phyloP scores from a whole-genome alignment of 2,113 vertebrate species.

The Mustela nigripes region DNA sequence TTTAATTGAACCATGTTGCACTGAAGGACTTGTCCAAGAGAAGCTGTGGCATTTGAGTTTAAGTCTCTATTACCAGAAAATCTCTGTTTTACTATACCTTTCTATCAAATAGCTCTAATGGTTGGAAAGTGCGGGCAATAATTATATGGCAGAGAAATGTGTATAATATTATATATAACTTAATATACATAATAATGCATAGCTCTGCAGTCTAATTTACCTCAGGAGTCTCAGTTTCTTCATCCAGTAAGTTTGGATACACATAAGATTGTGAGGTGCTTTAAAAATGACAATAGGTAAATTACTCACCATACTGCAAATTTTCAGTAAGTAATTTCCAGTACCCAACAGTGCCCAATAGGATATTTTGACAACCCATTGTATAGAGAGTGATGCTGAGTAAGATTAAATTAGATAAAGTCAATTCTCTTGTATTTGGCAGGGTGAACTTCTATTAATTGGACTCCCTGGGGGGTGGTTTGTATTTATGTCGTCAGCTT shows the following conservation, averaged over 20 bases:
- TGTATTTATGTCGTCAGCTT: not conserved
- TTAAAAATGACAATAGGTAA: not conserved
- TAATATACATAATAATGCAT: not conserved
- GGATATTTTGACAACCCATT: not conserved
- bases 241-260: not conserved
- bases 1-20: not conserved
- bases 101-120: not conserved
- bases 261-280: not conserved
- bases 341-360: not conserved
- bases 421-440: not conserved
- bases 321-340: not conserved
- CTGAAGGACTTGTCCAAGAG: not conserved
- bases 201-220: not conserved
- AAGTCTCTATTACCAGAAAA: not conserved
- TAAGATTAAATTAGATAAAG: not conserved
- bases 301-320: not conserved
- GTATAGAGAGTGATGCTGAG: not conserved
- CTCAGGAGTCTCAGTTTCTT: not conserved
- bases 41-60: not conserved
- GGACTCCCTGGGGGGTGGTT: not conserved
- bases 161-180: not conserved
- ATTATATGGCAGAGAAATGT: not conserved
- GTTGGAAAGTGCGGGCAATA: not conserved
- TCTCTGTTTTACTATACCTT: not conserved
- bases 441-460: not conserved